Conservation (phyloP, 35 echinoderm and acorn worm species). For the Stichopus chloronotus region DNA sequence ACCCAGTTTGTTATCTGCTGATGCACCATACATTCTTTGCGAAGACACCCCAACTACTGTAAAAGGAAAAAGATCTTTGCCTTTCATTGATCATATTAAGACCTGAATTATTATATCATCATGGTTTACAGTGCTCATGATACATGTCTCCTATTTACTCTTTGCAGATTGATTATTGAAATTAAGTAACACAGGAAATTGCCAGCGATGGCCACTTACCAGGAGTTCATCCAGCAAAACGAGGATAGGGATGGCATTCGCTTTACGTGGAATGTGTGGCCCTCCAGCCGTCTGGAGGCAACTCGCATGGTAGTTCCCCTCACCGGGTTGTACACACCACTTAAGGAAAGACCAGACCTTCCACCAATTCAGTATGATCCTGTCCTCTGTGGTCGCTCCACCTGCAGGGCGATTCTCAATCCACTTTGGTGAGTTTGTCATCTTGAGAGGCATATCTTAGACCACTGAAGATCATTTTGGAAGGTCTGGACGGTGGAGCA, state of each 20-base stretch:
- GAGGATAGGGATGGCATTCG: slow-evolving; percentile 91
- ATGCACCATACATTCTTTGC: too few species aligned
- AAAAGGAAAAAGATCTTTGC: too few species aligned
- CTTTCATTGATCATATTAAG: too few species aligned
- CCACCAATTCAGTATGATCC: slow-evolving; percentile 98
- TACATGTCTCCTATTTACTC: not conserved
- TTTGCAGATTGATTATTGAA: not conserved
- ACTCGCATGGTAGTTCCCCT: slow-evolving; percentile 98
- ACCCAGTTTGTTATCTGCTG: too few species aligned
- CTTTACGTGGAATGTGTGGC: slow-evolving; percentile 97
- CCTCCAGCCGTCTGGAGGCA: slow-evolving; percentile 91
- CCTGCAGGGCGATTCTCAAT: slow-evolving; percentile 95
- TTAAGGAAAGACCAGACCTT: slow-evolving; percentile 93
- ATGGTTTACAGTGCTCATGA: too few species aligned
- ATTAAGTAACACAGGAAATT: not conserved
- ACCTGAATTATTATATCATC: too few species aligned
- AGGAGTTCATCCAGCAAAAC: slow-evolving; percentile 89
- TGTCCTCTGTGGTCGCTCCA: slow-evolving; percentile 89
- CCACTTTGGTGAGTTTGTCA: slow-evolving; percentile 87
- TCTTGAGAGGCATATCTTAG: not conserved
- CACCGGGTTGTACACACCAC: slow-evolving; percentile 85
- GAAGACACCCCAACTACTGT: too few species aligned
- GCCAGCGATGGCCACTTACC: slow-evolving; percentile 44
- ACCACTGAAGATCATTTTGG: not conserved
- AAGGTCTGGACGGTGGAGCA: not conserved